A percentile compares a stretch with the other conserved stretches of the same genome.
These are phyloP conservation scores for Oostethus manadensis DNA, from an alignment of 2,113 vertebrate genomes.

Conservation along the genomic window DNA sequence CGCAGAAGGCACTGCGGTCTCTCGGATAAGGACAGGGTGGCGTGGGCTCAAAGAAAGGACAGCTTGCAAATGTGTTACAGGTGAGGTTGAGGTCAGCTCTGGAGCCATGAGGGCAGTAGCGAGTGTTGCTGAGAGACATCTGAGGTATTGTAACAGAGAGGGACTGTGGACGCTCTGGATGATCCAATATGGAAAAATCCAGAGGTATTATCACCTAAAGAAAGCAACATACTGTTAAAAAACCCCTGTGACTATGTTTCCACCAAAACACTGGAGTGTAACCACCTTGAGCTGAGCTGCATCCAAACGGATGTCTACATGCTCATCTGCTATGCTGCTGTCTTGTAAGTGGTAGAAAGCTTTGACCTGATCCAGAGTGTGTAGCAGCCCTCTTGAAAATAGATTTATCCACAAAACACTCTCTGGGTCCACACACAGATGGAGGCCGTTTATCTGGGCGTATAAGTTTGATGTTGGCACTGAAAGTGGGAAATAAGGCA, in stretches of 20 bases:
- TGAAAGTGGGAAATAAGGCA: slow-evolving; percentile 34
- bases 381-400: slow-evolving; percentile 86
- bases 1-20: slow-evolving; percentile 72
- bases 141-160: slow-evolving; percentile 72
- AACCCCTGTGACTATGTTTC: background rate
- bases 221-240: background rate
- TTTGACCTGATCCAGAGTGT: slow-evolving; percentile 91
- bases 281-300: slow-evolving; percentile 82
- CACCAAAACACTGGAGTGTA: background rate
- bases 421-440: slow-evolving; percentile 80
- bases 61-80: slow-evolving; percentile 73
- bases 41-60: slow-evolving; percentile 77
- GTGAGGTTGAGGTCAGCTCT: slow-evolving; percentile 58
- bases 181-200: slow-evolving; percentile 82
- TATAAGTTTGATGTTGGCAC: slow-evolving; percentile 93
- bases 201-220: slow-evolving; percentile 82
- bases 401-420: slow-evolving; percentile 93
- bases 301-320: slow-evolving; percentile 85
- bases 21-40: slow-evolving; percentile 73
- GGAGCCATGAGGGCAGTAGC: slow-evolving; percentile 78
- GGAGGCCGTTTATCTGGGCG: slow-evolving; percentile 83
- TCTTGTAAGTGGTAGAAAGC: slow-evolving; percentile 90
- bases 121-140: slow-evolving; percentile 84
- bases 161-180: slow-evolving; percentile 79
- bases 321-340: slow-evolving; percentile 80